Conservation (phyloP, 2,113 vertebrate species). For the Solea solea region DNA sequence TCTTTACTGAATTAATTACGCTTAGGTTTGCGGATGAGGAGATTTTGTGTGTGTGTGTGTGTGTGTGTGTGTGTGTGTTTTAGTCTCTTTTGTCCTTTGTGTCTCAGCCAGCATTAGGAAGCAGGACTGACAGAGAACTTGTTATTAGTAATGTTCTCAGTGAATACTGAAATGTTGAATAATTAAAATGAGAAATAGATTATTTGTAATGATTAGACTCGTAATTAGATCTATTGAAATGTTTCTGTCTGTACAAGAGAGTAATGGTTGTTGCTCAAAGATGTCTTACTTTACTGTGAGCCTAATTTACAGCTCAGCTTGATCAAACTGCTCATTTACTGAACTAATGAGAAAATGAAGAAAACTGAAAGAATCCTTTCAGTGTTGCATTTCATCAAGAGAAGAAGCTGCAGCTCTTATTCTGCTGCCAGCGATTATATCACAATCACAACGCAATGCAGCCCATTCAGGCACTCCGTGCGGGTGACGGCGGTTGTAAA, state of each 20-base stretch:
- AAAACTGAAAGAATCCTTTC: constrained; percentile 43
- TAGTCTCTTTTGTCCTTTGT: constrained; percentile 20
- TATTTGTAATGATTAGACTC: constrained; percentile 21
- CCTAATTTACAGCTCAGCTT: constrained; percentile 31
- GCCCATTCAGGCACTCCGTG: constrained; percentile 3
- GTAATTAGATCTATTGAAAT: constrained; percentile 25
- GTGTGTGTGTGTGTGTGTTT: constrained; percentile 9
- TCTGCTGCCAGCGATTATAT: constrained; percentile 23
- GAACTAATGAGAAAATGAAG: constrained; percentile 59
- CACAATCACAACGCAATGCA: not conserved
- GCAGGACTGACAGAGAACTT: constrained; percentile 14
- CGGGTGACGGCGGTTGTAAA: too few relatives aligned
- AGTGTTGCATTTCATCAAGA: constrained; percentile 39
- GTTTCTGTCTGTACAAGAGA: constrained; percentile 7
- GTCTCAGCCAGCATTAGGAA: not conserved
- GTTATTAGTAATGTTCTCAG: constrained; percentile 32
- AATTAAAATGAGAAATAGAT: not conserved
- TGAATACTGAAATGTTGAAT: constrained; percentile 8
- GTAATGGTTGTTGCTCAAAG: not conserved
- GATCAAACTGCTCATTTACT: constrained; percentile 58
- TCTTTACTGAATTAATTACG: constrained; percentile 55
- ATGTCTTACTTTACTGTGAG: not conserved
- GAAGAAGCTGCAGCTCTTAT: constrained; percentile 20
- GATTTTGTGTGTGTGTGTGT: constrained; percentile 14
- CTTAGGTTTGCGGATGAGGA: constrained; percentile 33